These are phyloP conservation scores for Lasaia peninsularis DNA, from an alignment of 1,140 invertebrate species.

Conservation along the genomic window DNA sequence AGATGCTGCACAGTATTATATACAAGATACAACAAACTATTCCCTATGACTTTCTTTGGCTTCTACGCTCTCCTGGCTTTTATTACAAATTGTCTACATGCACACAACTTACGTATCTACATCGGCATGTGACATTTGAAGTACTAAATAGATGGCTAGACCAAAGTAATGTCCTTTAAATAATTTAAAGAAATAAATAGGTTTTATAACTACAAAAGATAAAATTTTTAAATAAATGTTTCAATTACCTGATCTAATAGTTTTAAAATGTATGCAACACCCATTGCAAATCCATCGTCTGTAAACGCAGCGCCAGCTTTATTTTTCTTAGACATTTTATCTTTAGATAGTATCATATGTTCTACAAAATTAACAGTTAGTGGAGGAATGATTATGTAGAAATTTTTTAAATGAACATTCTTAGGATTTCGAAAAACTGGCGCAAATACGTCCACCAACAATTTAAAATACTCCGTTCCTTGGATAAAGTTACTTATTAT, in stretches of 20 bases:
- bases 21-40: too few species aligned
- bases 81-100: too few species aligned
- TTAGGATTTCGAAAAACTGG: conserved; percentile 91
- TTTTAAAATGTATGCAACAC: conserved; percentile 86
- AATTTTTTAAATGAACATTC: conserved; percentile 94
- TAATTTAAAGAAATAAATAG: too few species aligned
- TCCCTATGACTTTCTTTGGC: too few species aligned
- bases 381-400: conserved; percentile 95
- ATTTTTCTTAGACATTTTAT: conserved; percentile 94
- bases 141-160: too few species aligned
- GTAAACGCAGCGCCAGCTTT: conserved; percentile 93
- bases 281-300: conserved; percentile 99
- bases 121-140: too few species aligned
- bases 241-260: conserved; percentile 81
- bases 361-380: conserved; percentile 97
- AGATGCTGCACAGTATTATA: too few species aligned
- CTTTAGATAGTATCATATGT: conserved; percentile 93
- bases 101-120: too few species aligned
- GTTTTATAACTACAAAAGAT: too few species aligned
- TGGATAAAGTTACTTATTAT: conserved; percentile 93
- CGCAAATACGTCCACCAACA: conserved; percentile 95
- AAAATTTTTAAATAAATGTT: neutral
- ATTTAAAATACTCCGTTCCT: conserved; percentile 96
- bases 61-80: too few species aligned
- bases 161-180: too few species aligned